These are phyloP conservation scores for Blastobasis lacticolella DNA, from an alignment of 2,888 invertebrate genomes.

Conservation along the genomic window DNA sequence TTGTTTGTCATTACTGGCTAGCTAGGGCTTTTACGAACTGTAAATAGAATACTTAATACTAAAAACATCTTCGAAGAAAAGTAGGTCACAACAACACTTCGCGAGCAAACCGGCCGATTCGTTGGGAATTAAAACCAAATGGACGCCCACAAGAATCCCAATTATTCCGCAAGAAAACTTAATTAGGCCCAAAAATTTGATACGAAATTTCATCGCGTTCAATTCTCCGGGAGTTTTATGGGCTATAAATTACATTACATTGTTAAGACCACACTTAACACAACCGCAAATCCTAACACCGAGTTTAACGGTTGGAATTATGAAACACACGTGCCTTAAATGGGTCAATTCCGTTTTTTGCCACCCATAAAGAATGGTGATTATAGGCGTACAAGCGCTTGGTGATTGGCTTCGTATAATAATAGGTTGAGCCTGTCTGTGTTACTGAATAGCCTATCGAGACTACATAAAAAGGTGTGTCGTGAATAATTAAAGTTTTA, in stretches of 20 bases:
- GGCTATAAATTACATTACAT: conserved; percentile 19
- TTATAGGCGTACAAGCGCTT: neutral
- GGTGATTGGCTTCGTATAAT: too few species aligned
- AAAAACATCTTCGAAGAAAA: too few species aligned
- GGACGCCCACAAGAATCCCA: too few species aligned
- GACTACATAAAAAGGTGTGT: neutral
- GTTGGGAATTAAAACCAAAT: too few species aligned
- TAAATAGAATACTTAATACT: too few species aligned
- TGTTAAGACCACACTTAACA: conserved; percentile 15
- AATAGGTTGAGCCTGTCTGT: too few species aligned
- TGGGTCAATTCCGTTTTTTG: conserved; percentile 11
- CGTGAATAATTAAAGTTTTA: neutral
- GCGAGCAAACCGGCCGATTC: too few species aligned
- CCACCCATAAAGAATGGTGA: conserved; percentile 8
- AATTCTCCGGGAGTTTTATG: conserved; percentile 17
- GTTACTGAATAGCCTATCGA: too few species aligned
- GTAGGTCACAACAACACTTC: too few species aligned
- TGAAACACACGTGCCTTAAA: conserved; percentile 19
- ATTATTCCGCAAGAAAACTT: neutral
- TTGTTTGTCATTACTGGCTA: too few species aligned
- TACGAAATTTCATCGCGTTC: conserved; percentile 3
- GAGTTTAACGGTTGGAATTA: conserved; percentile 1
- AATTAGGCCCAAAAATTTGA: neutral
- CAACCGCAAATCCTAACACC: conserved; percentile 21
- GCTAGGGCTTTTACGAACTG: too few species aligned